Conservation (phyloP, 2,113 vertebrate species). For the Notarius lentiginosus region DNA sequence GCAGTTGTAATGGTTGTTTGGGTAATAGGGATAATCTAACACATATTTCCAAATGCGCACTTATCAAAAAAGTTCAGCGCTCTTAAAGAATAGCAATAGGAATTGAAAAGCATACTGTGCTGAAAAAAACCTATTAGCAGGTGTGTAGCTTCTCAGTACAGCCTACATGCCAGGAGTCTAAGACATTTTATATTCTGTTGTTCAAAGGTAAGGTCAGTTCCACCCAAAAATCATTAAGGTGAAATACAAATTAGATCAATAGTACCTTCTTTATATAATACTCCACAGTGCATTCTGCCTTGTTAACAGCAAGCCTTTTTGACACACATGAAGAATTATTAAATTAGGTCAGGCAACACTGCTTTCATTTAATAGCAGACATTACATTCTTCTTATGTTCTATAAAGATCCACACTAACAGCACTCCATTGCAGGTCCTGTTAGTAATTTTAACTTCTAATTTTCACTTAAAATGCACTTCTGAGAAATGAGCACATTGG, state of each 20-base stretch:
- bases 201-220: background rate
- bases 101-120: background rate
- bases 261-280: background rate
- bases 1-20: conserved; percentile 43
- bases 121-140: conserved; percentile 8
- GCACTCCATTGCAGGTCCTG: background rate
- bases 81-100: conserved; percentile 51
- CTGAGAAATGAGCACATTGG: background rate
- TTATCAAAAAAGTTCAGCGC: conserved; percentile 54
- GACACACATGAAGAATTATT: conserved; percentile 18
- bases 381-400: background rate
- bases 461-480: background rate
- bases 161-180: background rate
- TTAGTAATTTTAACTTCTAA: background rate
- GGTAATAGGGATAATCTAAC: conserved; percentile 55
- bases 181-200: background rate
- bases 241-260: background rate
- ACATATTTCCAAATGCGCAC: conserved; percentile 59
- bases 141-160: conserved; percentile 20
- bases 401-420: background rate
- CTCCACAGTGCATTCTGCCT: background rate
- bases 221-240: conserved; percentile 3
- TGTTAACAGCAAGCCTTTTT: conserved; percentile 25
- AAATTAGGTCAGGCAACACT: conserved; percentile 21
- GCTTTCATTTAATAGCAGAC: background rate